phyloP scores from a whole-genome alignment of 2,888 invertebrate species.

The Perithous albicinctus region DNA sequence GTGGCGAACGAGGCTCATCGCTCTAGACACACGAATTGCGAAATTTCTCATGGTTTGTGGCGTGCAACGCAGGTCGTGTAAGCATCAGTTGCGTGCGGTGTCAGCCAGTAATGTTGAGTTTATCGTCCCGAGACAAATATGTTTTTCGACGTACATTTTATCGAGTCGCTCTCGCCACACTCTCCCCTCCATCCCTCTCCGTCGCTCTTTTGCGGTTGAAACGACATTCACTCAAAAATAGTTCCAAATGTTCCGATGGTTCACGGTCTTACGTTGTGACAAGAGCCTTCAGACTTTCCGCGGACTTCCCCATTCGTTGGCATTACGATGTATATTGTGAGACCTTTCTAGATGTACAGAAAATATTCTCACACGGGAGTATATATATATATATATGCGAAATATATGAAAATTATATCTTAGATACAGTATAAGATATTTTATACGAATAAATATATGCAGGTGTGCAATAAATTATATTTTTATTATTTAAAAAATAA shows the following conservation, averaged over 20 bases:
- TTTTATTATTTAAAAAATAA: too few species aligned
- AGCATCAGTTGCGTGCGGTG: not conserved
- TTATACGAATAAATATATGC: too few species aligned
- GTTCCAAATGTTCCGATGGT: conserved; percentile 10
- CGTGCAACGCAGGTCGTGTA: not conserved
- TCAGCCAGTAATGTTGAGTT: conserved; percentile 18
- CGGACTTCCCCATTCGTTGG: too few species aligned
- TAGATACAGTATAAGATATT: too few species aligned
- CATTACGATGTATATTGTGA: not conserved
- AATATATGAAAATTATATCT: too few species aligned
- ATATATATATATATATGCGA: too few species aligned
- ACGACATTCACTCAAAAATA: conserved; percentile 1
- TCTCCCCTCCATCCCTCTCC: not conserved
- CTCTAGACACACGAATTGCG: not conserved
- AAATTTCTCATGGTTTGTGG: not conserved
- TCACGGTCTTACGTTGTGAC: not conserved
- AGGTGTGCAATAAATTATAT: too few species aligned
- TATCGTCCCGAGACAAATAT: conserved; percentile 42
- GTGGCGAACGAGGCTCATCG: not conserved
- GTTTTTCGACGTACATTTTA: conserved; percentile 30
- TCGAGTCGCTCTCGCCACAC: not conserved
- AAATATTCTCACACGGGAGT: too few species aligned
- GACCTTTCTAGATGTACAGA: too few species aligned
- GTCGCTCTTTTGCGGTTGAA: not conserved
- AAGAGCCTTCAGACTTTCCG: not conserved